phyloP scores from a whole-genome alignment of 2,113 vertebrate species.

The Polyodon spathula region DNA sequence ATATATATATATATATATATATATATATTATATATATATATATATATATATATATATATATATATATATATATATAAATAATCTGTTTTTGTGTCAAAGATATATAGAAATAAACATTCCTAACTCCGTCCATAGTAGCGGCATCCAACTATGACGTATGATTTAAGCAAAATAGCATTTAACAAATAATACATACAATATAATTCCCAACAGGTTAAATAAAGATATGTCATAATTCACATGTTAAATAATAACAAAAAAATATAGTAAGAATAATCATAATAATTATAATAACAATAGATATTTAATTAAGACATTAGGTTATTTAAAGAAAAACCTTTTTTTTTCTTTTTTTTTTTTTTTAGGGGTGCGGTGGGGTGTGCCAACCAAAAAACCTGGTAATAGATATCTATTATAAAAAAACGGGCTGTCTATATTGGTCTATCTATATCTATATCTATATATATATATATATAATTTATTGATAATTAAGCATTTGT shows the following conservation, averaged over 20 bases:
- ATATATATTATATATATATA: slow-evolving; percentile 34
- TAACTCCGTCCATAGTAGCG: slow-evolving; percentile 42
- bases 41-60: slow-evolving; percentile 41
- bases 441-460: no score
- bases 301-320: slow-evolving; percentile 13
- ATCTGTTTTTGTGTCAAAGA: slow-evolving; percentile 34
- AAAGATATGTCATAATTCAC: no score
- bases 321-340: slow-evolving; percentile 9
- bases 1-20: slow-evolving; percentile 59
- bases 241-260: not conserved
- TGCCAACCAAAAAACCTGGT: not conserved
- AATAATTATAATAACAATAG: slow-evolving; percentile 13
- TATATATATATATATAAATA: slow-evolving; percentile 57
- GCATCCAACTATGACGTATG: slow-evolving; percentile 32
- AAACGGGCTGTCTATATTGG: no score
- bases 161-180: slow-evolving; percentile 25
- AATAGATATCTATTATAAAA: not conserved
- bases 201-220: slow-evolving; percentile 27
- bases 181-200: slow-evolving; percentile 23
- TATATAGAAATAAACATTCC: slow-evolving; percentile 50
- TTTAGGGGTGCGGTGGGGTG: no score
- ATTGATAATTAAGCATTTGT: no score
- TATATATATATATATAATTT: no score
- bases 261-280: slow-evolving; percentile 20
- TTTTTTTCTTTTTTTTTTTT: no score